Base-by-base conservation (phyloP, 2,797 vertebrate genomes). In the Chiroxiphia lanceolata region DNA sequence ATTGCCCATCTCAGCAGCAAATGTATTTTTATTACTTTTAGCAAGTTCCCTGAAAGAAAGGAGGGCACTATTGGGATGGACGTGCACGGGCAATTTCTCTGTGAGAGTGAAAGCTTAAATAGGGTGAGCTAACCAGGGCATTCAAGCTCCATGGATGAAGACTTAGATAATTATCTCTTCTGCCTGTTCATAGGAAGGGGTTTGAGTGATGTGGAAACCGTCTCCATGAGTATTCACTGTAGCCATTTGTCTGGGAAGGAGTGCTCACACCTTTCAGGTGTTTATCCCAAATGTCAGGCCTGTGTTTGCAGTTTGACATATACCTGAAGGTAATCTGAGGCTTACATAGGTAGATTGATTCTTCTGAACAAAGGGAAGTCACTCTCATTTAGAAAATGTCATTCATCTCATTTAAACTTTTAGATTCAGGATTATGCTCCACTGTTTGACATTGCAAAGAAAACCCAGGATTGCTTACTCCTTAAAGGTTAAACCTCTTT, bases 41-140 rank as follows among this genome's bases (percentile, higher is more conserved):
- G 57, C 4, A 6, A 38, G 34, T 45, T 85, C 6, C 13, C 13
- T 1, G 2, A 33, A 59, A 60, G 27, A 60, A 64, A 69, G 6
- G 5, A 48, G 54, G 21, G 9, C 1, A 0, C 2, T 2, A 0
- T 38, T 54, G 53, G 57, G 42, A 47, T 1, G 1, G 44, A 45
- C 1, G 0, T 33, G 27, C 13, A 13, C 7, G 29, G 56, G 21
- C 42, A 59, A 10, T 45, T 60, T 40, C 61, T 22, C 13, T 44
- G 0, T 44, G 48, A 2, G 1, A 63, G 4, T 13, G 18, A 86
- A 74, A 70, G 19, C 18, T 83, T 20, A 60, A 69, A 19, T 6
- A 61, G 67, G 26, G 22, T 69, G 54, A 79, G 23, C 29, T 23
- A 71, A 57, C 19, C 9, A 27, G 54, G 40, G 42, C 21, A 31